Evolutionary conservation across 2,888 invertebrate genomes (phyloP).

Genomic region (Caenorhabditis drosophilae): DNA sequence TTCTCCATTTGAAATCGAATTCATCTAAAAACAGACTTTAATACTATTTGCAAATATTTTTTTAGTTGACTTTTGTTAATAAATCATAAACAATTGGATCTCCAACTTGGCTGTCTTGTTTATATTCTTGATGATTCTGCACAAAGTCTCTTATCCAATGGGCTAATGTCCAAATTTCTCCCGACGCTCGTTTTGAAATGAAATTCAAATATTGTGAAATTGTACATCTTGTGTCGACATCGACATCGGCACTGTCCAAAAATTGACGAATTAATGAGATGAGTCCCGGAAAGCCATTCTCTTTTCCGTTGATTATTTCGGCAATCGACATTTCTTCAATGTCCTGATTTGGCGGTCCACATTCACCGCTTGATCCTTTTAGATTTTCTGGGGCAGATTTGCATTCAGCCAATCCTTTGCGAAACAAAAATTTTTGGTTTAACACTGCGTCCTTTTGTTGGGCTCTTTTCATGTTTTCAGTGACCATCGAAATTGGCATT

Average conservation of each 20-base stretch:
- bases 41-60: neutral
- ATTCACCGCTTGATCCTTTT: constrained; percentile 41
- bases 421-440: constrained; percentile 88
- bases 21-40: constrained; percentile 58
- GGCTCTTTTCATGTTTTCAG: constrained; percentile 92
- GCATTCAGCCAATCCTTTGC: constrained; percentile 59
- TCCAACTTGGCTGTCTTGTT: constrained; percentile 84
- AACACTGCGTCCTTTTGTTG: constrained; percentile 87
- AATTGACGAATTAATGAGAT: constrained; percentile 92
- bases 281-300: constrained; percentile 89
- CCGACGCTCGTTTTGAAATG: constrained; percentile 74
- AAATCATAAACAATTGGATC: constrained; percentile 90
- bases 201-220: constrained; percentile 89
- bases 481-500: constrained; percentile 80
- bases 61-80: constrained; percentile 72
- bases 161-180: constrained; percentile 90
- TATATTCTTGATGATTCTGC: constrained; percentile 78
- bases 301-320: constrained; percentile 94
- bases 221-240: constrained; percentile 94
- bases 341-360: constrained; percentile 57
- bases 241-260: constrained; percentile 91
- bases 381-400: constrained; percentile 62
- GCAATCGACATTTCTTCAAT: constrained; percentile 84
- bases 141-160: constrained; percentile 92
- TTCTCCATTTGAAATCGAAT: constrained; percentile 61